Evolutionary conservation across 2,797 vertebrate genomes (phyloP).

Genomic region (Chloroceryle amazona): DNA sequence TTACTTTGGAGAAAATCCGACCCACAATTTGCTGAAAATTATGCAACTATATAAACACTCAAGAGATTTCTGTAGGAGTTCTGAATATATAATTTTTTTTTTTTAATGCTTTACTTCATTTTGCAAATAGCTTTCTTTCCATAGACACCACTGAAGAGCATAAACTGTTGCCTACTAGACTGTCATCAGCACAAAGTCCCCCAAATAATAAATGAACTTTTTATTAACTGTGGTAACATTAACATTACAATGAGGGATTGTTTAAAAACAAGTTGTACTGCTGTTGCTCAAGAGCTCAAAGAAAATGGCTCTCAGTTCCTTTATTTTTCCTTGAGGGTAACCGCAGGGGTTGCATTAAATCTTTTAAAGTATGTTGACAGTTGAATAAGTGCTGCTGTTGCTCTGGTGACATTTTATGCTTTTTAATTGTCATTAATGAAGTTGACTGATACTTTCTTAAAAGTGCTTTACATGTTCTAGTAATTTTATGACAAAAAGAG

Average conservation of each 20-base stretch:
- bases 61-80: not conserved
- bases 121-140: constrained; percentile 11
- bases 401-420: constrained; percentile 67
- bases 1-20: not conserved
- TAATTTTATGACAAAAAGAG: constrained; percentile 54
- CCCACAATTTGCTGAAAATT: not conserved
- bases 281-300: constrained; percentile 76
- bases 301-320: constrained; percentile 64
- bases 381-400: constrained; percentile 68
- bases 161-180: constrained; percentile 45
- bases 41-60: not conserved
- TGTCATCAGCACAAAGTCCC: constrained; percentile 72
- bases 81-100: not conserved
- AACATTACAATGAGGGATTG: constrained; percentile 78
- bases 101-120: not conserved
- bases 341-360: constrained; percentile 71
- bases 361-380: constrained; percentile 76
- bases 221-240: constrained; percentile 78
- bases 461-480: constrained; percentile 53
- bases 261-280: constrained; percentile 74
- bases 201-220: constrained; percentile 79
- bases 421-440: constrained; percentile 78
- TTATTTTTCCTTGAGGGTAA: constrained; percentile 70
- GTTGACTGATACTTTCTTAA: constrained; percentile 53
- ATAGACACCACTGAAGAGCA: not conserved